phyloP scores from a whole-genome alignment of 1,140 invertebrate species.

The Drosophila lacertosa region DNA sequence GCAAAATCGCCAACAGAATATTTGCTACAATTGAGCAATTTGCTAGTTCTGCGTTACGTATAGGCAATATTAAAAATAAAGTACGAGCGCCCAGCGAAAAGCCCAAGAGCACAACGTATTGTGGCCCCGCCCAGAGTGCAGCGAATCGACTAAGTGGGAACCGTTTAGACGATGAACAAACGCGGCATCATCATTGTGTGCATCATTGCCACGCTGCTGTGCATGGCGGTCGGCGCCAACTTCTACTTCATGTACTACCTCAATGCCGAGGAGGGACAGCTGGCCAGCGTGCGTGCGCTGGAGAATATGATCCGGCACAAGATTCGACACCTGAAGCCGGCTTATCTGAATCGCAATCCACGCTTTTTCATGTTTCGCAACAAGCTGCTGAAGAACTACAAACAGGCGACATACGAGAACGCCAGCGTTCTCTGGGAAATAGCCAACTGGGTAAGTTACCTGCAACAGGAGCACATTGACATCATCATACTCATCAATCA shows the following conservation, averaged over 20 bases:
- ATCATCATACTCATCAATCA: conserved; percentile 16
- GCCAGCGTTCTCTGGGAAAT: conserved; percentile 82
- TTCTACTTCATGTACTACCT: conserved; percentile 84
- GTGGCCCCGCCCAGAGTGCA: conserved; percentile 28
- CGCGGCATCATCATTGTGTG: conserved; percentile 71
- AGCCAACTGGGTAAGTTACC: conserved; percentile 83
- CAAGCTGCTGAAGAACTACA: conserved; percentile 82
- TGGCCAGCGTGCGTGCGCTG: conserved; percentile 70
- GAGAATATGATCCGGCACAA: conserved; percentile 76
- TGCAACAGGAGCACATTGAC: too few species aligned
- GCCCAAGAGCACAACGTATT: conserved; percentile 34
- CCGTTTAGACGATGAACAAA: conserved; percentile 71
- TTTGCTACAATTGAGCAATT: conserved; percentile 70
- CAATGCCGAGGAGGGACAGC: conserved; percentile 71
- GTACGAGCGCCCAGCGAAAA: conserved; percentile 51
- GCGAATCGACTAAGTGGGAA: conserved; percentile 23
- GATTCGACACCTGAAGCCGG: conserved; percentile 76
- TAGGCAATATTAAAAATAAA: conserved; percentile 80
- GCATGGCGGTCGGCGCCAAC: conserved; percentile 72
- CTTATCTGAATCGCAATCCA: conserved; percentile 83
- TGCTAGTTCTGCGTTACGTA: conserved; percentile 57
- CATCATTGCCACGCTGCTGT: conserved; percentile 72
- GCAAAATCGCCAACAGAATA: conserved; percentile 59
- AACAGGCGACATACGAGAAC: conserved; percentile 71
- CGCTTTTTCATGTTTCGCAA: conserved; percentile 83